These are phyloP conservation scores for Mystacides longicornis DNA, from an alignment of 2,888 invertebrate species.

Conservation along the genomic window DNA sequence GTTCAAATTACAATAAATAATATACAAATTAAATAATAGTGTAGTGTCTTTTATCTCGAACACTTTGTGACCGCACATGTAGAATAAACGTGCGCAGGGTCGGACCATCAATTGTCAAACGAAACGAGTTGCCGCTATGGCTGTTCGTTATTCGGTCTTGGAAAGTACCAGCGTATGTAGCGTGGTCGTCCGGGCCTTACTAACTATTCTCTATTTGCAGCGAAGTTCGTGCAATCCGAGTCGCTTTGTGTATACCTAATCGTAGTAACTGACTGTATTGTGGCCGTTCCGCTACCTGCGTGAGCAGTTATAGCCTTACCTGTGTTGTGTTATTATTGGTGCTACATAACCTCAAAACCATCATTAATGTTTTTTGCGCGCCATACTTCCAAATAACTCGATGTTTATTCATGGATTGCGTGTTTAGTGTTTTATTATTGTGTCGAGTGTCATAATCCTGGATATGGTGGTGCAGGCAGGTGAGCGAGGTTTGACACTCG, in stretches of 20 bases:
- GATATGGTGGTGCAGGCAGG: conserved; percentile 18
- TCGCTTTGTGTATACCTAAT: background rate
- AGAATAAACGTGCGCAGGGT: background rate
- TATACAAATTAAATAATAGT: too few relatives aligned
- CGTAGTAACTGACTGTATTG: background rate
- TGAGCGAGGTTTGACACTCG: conserved; percentile 26
- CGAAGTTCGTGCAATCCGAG: conserved; percentile 34
- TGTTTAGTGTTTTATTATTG: conserved; percentile 6
- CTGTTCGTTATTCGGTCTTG: conserved; percentile 31
- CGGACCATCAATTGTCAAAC: background rate
- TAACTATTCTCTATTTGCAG: background rate
- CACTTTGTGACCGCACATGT: too few relatives aligned
- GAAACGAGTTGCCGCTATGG: too few relatives aligned
- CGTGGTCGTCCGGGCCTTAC: conserved; percentile 29
- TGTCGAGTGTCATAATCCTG: conserved; percentile 12
- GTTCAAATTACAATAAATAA: too few relatives aligned
- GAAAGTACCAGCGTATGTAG: conserved; percentile 36
- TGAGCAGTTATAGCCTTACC: conserved; percentile 5
- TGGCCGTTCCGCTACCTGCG: conserved; percentile 4
- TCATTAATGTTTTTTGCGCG: conserved; percentile 19
- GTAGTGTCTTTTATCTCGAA: too few relatives aligned
- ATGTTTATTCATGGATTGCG: conserved; percentile 9
- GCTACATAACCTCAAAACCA: conserved; percentile 44
- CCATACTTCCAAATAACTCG: conserved; percentile 8
- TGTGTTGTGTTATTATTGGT: conserved; percentile 24